A percentile compares a stretch with the other conserved stretches of the same genome.
Evolutionary conservation across 2,888 invertebrate species (phyloP).

Genomic region (Bombylius discolor): DNA sequence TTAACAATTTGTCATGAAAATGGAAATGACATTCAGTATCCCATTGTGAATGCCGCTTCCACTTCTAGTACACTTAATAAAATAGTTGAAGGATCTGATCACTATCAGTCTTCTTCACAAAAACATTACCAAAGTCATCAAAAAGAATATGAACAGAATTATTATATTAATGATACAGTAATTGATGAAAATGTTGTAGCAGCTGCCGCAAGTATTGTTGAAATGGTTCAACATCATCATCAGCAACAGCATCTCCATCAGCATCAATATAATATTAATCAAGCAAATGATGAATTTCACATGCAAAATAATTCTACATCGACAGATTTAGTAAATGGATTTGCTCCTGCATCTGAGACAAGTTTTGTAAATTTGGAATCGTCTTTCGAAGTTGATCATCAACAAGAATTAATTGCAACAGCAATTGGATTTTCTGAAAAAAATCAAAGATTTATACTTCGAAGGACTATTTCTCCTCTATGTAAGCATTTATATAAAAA

Average conservation of each 20-base stretch:
- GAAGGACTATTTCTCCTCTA: constrained; percentile 22
- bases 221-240: not conserved
- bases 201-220: not conserved
- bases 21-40: not conserved
- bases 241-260: not conserved
- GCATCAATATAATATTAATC: not conserved
- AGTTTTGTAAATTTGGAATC: not conserved
- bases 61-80: not conserved
- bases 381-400: not conserved
- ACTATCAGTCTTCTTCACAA: not conserved
- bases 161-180: not conserved
- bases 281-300: not conserved
- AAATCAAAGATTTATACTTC: constrained; percentile 17
- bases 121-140: not conserved
- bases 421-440: constrained; percentile 6
- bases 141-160: not conserved
- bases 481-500: constrained; percentile 11
- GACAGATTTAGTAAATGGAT: not conserved
- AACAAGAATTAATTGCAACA: not conserved
- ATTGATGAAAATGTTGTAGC: not conserved
- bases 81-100: not conserved
- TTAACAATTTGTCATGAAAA: not conserved
- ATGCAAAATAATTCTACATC: not conserved
- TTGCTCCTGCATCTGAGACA: not conserved
- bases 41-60: not conserved